Evolutionary conservation across 2,113 vertebrate species (phyloP), one percentile per base, ranked within the genome.

Genomic region (Centropus unirufus): DNA sequence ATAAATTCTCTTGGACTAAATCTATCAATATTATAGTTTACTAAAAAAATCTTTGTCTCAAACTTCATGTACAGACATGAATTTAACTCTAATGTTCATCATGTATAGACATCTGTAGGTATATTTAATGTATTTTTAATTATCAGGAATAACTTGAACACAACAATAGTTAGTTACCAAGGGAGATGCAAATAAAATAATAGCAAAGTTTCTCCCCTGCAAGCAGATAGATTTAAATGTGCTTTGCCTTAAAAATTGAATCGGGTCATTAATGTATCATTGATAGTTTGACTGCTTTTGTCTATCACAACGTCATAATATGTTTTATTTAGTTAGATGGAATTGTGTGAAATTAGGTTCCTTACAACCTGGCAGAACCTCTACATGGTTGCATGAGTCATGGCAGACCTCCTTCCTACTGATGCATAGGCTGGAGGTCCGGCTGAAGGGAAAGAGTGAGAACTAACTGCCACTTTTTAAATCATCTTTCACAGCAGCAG

Each of bases 341-440:
- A 54, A 42, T 42, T 58, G 54, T 30, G 54, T 61, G 47, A 64
- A 54, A 44, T 30, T 14, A 18, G 32, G n/a, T 27, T 63, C 34
- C 44, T 47, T 36, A 23, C 11, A 24, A 21, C 17, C 17, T 34
- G 20, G 34, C 27, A 52, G 66, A 61, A 30, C 14, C 44, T 55
- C 27, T 54, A 30, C n/a, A 4, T 0, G 2, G 29, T 23, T 47
- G 14, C 9, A 2, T 21, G 78, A 47, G 73, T 49, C 32, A 2
- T 8, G 2, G 22, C 44, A 30, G n/a, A 20, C 2, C 16, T 70
- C 22, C n/a, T 69, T 73, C 61, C 77, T 63, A 1, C 44, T 6
- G 29, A 14, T 15, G 8, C 10, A 1, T 9, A 2, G 34, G 29
- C 70, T 86, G 66, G 36, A 57, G 78, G 27, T n/a, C 29, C 18